Conservation (phyloP, 2,797 vertebrate species). For the Echiichthys vipera region DNA sequence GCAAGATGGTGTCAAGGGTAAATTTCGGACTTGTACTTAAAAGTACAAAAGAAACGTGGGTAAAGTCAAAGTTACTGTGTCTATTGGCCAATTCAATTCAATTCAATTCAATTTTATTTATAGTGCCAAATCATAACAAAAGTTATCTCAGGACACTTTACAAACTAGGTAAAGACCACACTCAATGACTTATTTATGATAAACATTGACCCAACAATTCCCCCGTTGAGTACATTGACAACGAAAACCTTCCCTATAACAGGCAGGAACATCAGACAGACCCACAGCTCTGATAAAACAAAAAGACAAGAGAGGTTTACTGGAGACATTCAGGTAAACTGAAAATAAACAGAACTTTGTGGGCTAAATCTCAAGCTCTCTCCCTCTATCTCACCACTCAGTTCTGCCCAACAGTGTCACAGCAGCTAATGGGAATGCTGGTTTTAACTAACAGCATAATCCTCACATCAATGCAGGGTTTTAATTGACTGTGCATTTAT, state of each 20-base stretch:
- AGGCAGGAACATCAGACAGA: too few species aligned
- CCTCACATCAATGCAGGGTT: slow-evolving; percentile 74
- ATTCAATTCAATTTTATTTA: too few species aligned
- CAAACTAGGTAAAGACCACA: too few species aligned
- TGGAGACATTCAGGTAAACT: slow-evolving; percentile 17
- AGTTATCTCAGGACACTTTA: too few species aligned
- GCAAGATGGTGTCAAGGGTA: slow-evolving; percentile 7
- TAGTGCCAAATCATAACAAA: too few species aligned
- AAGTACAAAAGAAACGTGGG: not conserved
- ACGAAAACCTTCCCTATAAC: too few species aligned
- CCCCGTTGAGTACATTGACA: too few species aligned
- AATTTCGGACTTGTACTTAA: not conserved
- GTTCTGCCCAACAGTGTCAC: slow-evolving; percentile 33
- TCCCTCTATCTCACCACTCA: slow-evolving; percentile 24
- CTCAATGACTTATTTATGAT: too few species aligned
- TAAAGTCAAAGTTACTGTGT: not conserved
- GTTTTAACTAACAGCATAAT: slow-evolving; percentile 73
- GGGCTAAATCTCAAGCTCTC: slow-evolving; percentile 22
- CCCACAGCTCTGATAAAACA: not conserved
- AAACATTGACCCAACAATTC: too few species aligned
- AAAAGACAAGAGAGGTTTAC: slow-evolving; percentile 21
- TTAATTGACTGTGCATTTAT: slow-evolving; percentile 59
- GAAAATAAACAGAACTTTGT: slow-evolving; percentile 15
- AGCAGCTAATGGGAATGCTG: slow-evolving; percentile 64
- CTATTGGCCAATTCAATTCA: too few species aligned